Conservation (phyloP, 1,140 invertebrate genomes). For the Heliconius hewitsoni region DNA sequence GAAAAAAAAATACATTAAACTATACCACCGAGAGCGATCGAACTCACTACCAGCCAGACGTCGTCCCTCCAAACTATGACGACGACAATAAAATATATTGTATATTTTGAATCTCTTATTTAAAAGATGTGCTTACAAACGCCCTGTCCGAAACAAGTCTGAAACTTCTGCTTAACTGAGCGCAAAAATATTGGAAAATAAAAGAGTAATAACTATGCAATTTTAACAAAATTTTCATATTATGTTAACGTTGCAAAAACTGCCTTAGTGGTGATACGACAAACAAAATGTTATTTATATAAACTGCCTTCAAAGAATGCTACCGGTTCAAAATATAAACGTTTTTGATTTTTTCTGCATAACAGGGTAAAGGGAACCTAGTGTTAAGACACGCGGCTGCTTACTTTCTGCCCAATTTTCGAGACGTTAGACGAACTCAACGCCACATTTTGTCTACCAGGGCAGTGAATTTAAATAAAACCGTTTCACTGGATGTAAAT, state of each 20-base stretch:
- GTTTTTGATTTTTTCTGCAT: too few relatives aligned
- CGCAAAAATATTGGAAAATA: constrained; percentile 9
- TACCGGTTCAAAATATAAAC: not conserved
- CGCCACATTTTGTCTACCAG: too few relatives aligned
- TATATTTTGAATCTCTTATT: not conserved
- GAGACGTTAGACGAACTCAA: too few relatives aligned
- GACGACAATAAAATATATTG: not conserved
- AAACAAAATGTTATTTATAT: too few relatives aligned
- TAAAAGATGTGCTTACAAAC: not conserved
- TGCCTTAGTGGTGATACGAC: not conserved
- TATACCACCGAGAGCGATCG: not conserved
- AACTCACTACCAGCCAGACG: not conserved
- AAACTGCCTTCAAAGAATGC: not conserved
- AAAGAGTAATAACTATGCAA: constrained; percentile 5
- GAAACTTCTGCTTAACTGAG: constrained; percentile 12
- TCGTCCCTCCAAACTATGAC: too few relatives aligned
- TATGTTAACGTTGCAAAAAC: not conserved
- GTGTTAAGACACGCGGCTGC: too few relatives aligned
- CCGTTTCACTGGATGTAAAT: too few relatives aligned
- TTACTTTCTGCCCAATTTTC: too few relatives aligned
- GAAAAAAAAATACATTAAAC: too few relatives aligned
- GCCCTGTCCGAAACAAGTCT: constrained; percentile 10
- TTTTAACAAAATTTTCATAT: constrained; percentile 7
- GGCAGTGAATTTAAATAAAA: too few relatives aligned
- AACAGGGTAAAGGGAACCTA: too few relatives aligned